Evolutionary conservation across 2,797 vertebrate genomes (phyloP).

Genomic region (Coilia nasus): DNA sequence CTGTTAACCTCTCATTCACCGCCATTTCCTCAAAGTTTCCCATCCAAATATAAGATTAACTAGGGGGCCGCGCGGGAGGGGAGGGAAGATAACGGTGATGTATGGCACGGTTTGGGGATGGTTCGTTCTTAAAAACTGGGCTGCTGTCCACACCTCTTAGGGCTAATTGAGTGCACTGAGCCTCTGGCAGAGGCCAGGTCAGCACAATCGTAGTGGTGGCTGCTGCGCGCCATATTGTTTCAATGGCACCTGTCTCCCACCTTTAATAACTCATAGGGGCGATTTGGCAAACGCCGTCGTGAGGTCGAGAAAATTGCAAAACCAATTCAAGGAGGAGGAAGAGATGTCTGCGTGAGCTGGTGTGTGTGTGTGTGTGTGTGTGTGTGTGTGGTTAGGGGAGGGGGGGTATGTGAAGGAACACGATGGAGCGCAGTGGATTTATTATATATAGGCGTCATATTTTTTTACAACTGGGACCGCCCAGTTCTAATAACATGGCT

Average conservation of each 20-base stretch:
- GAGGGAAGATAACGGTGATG: conserved; percentile 41
- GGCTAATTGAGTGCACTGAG: conserved; percentile 66
- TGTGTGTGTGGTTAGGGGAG: not conserved
- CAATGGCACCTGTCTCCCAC: conserved; percentile 69
- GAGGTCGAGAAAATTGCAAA: conserved; percentile 72
- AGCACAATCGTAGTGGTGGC: conserved; percentile 59
- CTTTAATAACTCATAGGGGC: conserved; percentile 73
- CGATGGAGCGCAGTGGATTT: not conserved
- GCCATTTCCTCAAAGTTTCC: not conserved
- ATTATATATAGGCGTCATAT: conserved; percentile 19
- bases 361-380: conserved; percentile 61
- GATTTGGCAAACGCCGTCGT: conserved; percentile 65
- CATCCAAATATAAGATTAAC: conserved; percentile 20
- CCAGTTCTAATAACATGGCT: conserved; percentile 65
- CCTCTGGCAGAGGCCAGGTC: conserved; percentile 62
- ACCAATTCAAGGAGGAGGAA: conserved; percentile 65
- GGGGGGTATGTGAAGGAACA: not conserved
- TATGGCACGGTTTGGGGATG: conserved; percentile 38
- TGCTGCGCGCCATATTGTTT: conserved; percentile 72
- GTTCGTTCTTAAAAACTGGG: conserved; percentile 44
- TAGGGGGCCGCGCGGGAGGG: not conserved
- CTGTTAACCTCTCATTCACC: not conserved
- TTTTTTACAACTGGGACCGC: conserved; percentile 63
- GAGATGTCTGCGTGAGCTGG: not conserved
- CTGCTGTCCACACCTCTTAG: conserved; percentile 60